phyloP scores from a whole-genome alignment of 2,797 vertebrate species.

The Moxostoma hubbsi region DNA sequence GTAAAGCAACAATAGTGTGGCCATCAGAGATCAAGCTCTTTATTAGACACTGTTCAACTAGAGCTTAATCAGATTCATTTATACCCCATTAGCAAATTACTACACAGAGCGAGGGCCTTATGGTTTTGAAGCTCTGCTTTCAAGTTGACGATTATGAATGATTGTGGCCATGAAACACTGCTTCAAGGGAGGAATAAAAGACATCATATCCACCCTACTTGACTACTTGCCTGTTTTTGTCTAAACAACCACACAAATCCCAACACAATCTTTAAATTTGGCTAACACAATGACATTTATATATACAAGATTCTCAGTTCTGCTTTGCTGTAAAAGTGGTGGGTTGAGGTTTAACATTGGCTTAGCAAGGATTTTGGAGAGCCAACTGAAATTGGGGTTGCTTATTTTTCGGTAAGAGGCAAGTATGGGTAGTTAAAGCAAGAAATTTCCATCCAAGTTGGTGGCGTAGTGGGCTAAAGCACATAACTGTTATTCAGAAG shows the following conservation, averaged over 20 bases:
- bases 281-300: too few relatives aligned
- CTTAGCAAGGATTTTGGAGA: too few relatives aligned
- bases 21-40: neutral
- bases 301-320: neutral
- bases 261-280: neutral
- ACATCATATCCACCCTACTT: neutral
- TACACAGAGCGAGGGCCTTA: neutral
- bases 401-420: too few relatives aligned
- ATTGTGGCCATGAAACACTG: neutral
- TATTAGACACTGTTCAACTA: slow-evolving; percentile 15
- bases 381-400: too few relatives aligned
- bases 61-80: slow-evolving; percentile 32
- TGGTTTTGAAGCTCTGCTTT: slow-evolving; percentile 9
- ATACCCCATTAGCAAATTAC: slow-evolving; percentile 27
- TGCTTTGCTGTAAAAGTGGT: slow-evolving; percentile 14
- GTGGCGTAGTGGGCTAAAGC: too few relatives aligned
- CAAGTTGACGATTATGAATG: neutral
- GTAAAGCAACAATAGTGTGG: neutral
- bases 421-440: too few relatives aligned
- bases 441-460: too few relatives aligned
- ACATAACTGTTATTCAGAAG: too few relatives aligned
- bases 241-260: neutral
- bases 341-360: neutral
- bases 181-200: neutral
- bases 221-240: neutral